phyloP scores from a whole-genome alignment of 2,797 vertebrate genomes.

The Amblyopsis hoosieri region DNA sequence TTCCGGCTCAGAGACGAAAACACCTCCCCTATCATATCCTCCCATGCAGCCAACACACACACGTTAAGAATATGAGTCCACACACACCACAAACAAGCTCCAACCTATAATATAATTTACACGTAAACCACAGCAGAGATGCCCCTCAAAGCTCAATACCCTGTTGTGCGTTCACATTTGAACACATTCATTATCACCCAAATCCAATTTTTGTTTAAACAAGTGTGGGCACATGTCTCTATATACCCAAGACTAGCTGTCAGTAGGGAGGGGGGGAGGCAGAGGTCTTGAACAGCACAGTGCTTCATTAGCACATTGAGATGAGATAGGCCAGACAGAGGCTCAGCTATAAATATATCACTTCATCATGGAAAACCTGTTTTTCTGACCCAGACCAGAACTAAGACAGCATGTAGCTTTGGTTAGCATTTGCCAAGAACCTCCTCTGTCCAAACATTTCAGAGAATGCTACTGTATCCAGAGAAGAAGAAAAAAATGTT shows the following conservation, averaged over 20 bases:
- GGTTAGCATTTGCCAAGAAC: too few relatives aligned
- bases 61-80: neutral
- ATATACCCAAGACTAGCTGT: constrained; percentile 35
- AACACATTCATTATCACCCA: constrained; percentile 32
- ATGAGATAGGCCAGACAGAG: constrained; percentile 44
- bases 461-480: too few relatives aligned
- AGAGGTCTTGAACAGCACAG: constrained; percentile 27
- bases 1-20: too few relatives aligned
- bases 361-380: constrained; percentile 29
- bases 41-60: neutral
- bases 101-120: constrained; percentile 31
- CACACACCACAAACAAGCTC: neutral
- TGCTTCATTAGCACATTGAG: constrained; percentile 68
- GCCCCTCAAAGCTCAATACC: constrained; percentile 13
- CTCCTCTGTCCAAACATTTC: too few relatives aligned
- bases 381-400: constrained; percentile 2
- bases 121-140: constrained; percentile 13
- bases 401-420: constrained; percentile 15
- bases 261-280: constrained; percentile 17
- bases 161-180: constrained; percentile 9
- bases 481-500: too few relatives aligned
- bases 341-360: constrained; percentile 43
- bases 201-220: constrained; percentile 12
- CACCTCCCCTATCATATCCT: too few relatives aligned
- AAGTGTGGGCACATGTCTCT: constrained; percentile 43